Evolutionary conservation across 2,113 vertebrate genomes (phyloP).

Genomic region (Perognathus longimembris): DNA sequence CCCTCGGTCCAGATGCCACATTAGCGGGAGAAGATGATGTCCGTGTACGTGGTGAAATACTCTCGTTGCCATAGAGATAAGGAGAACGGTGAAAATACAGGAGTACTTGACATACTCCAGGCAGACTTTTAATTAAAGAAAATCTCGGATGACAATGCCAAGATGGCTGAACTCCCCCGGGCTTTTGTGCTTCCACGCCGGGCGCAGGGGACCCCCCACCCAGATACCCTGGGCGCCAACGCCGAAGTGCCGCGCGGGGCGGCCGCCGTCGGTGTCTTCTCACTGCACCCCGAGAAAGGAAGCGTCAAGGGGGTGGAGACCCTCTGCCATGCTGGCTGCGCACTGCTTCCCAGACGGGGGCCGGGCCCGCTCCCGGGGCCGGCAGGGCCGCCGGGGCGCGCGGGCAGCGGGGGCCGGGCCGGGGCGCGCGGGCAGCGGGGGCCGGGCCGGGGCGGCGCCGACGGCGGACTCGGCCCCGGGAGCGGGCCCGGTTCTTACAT

Average conservation of each 20-base stretch:
- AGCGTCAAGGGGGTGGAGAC: not conserved
- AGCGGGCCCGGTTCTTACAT: no score
- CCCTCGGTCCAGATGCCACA: constrained; percentile 86
- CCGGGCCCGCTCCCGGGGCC: no score
- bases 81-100: constrained; percentile 89
- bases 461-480: no score
- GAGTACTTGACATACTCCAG: constrained; percentile 89
- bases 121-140: constrained; percentile 90
- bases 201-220: constrained; percentile 31
- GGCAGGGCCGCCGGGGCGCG: no score
- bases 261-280: not conserved
- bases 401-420: no score
- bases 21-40: constrained; percentile 88
- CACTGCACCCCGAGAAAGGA: constrained; percentile 25
- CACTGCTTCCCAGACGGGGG: constrained; percentile 5
- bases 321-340: not conserved
- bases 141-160: constrained; percentile 86
- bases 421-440: no score
- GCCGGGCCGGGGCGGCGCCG: no score
- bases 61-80: constrained; percentile 91
- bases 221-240: constrained; percentile 62
- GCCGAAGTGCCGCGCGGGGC: no score
- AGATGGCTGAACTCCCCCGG: constrained; percentile 83
- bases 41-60: constrained; percentile 91
- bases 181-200: constrained; percentile 74